Conservation (phyloP, 92 coral and sea anemone species). For the Epizoanthus stellaris region DNA sequence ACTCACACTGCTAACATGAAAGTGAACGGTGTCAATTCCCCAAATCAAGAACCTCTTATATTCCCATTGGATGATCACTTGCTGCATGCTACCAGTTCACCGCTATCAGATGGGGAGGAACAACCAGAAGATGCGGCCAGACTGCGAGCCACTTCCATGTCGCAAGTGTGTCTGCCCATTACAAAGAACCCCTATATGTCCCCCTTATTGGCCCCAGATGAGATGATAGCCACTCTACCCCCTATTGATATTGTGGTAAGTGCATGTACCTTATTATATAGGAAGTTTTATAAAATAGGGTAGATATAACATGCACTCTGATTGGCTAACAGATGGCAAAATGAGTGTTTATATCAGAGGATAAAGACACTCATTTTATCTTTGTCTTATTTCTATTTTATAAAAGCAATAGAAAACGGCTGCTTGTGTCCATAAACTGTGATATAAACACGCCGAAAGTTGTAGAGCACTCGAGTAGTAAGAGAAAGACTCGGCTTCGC, state of each 20-base stretch:
- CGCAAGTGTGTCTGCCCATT: conserved; percentile 78
- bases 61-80: conserved; percentile 59
- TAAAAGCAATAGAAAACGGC: no score
- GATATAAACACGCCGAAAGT: no score
- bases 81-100: conserved; percentile 44
- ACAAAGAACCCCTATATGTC: conserved; percentile 94
- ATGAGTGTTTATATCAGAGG: no score
- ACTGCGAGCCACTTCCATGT: conserved; percentile 61
- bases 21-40: conserved; percentile 22
- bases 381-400: no score
- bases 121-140: not conserved
- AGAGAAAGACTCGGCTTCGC: no score
- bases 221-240: conserved; percentile 83
- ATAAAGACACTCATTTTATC: no score
- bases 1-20: not conserved
- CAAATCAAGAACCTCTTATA: conserved; percentile 60
- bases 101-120: conserved; percentile 48
- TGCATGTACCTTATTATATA: not conserved
- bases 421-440: no score
- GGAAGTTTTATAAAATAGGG: no score
- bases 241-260: conserved; percentile 97
- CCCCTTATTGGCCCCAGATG: conserved; percentile 88
- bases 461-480: no score
- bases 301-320: no score
- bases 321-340: no score